Conservation (phyloP, 2,888 invertebrate genomes). For the Tenodera sinensis region DNA sequence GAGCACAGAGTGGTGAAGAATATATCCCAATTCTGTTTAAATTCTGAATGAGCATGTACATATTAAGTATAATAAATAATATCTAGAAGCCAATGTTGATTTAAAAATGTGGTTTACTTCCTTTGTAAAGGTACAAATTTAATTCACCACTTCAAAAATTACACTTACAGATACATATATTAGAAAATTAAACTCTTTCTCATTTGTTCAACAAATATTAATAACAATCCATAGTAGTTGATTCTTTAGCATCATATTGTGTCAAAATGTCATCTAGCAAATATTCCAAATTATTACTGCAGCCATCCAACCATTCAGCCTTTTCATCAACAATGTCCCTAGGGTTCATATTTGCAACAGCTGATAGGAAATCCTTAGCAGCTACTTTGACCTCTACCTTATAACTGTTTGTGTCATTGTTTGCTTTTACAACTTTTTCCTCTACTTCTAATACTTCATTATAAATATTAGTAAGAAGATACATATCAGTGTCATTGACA, state of each 20-base stretch:
- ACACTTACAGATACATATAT: too few species aligned
- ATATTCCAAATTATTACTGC: conserved; percentile 64
- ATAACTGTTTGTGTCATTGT: background rate
- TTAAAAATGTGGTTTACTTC: too few species aligned
- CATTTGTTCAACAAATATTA: conserved; percentile 39
- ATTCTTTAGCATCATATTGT: conserved; percentile 50
- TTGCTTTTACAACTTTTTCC: conserved; percentile 9
- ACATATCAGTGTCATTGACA: conserved; percentile 58
- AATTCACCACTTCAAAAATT: too few species aligned
- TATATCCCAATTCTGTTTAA: too few species aligned
- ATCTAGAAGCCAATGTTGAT: too few species aligned
- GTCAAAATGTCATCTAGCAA: conserved; percentile 71
- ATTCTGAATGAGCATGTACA: too few species aligned
- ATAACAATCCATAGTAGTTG: conserved; percentile 70
- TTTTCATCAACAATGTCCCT: conserved; percentile 58
- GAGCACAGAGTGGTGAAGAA: too few species aligned
- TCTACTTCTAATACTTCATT: conserved; percentile 49
- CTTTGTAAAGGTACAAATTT: too few species aligned
- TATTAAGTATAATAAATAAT: too few species aligned
- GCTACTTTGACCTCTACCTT: background rate
- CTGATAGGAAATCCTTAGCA: conserved; percentile 52
- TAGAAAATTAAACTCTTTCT: too few species aligned
- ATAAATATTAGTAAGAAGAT: conserved; percentile 59
- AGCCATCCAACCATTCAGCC: conserved; percentile 62
- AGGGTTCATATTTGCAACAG: conserved; percentile 56